phyloP scores from a whole-genome alignment of 64 coral and sea anemone species.

The Montipora efflorescens region DNA sequence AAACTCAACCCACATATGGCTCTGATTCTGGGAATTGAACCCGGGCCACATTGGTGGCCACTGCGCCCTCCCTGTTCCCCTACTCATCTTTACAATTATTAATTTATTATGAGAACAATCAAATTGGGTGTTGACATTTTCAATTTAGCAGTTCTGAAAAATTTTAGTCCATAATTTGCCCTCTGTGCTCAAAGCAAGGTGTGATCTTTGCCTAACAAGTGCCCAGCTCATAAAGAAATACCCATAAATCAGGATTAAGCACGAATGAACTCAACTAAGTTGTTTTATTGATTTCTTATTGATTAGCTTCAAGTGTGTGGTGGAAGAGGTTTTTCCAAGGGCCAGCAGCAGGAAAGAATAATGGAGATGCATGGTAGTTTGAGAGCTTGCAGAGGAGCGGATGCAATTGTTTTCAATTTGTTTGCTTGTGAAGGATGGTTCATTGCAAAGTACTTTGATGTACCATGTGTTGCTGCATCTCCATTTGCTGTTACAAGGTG shows the following conservation, averaged over 20 bases:
- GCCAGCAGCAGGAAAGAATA: constrained; percentile 80
- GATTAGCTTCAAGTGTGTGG: constrained; percentile 81
- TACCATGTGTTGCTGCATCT: constrained; percentile 85
- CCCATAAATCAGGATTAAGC: not conserved
- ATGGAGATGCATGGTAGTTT: constrained; percentile 90
- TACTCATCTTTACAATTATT: no score
- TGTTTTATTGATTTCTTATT: not conserved
- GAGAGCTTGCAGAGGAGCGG: constrained; percentile 80
- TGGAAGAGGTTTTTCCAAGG: constrained; percentile 80
- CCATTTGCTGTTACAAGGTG: constrained; percentile 92
- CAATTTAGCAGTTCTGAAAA: no score
- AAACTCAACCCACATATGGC: no score
- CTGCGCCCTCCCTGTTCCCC: no score
- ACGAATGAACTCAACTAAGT: not conserved
- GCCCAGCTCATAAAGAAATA: not conserved
- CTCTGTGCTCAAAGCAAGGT: no score
- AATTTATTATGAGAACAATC: no score
- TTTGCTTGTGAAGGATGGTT: constrained; percentile 98
- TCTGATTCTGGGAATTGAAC: no score
- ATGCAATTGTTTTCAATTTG: constrained; percentile 89
- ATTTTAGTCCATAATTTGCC: no score
- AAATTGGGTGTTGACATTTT: no score
- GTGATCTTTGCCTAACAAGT: not conserved
- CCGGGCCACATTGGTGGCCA: no score
- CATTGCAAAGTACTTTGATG: constrained; percentile 82